These are phyloP conservation scores for Columba livia DNA, from an alignment of 2,113 vertebrate genomes.

Conservation along the genomic window DNA sequence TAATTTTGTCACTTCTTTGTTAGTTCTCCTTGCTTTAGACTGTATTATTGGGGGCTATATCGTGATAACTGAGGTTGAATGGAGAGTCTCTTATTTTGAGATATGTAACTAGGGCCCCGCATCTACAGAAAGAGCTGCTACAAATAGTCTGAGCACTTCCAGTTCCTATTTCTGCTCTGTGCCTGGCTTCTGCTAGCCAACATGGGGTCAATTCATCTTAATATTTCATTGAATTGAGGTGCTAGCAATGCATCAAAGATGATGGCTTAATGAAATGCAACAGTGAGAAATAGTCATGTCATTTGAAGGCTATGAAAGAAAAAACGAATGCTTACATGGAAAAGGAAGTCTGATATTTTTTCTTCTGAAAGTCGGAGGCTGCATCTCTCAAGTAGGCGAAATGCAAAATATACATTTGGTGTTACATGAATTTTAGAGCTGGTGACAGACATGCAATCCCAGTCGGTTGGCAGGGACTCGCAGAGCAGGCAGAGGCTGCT, in stretches of 20 bases:
- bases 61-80: not conserved
- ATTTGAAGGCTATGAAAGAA: not conserved
- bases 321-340: not conserved
- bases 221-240: not conserved
- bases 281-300: not conserved
- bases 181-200: not conserved
- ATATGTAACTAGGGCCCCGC: not conserved
- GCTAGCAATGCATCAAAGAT: not conserved
- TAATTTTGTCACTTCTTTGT: not conserved
- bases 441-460: slow-evolving; percentile 25
- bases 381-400: not conserved
- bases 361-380: not conserved
- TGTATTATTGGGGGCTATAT: not conserved
- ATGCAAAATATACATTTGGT: not conserved
- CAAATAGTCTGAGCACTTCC: not conserved
- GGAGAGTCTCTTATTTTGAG: not conserved
- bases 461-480: slow-evolving; percentile 12
- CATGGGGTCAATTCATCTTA: not conserved
- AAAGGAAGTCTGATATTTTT: not conserved
- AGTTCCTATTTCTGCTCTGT: not conserved
- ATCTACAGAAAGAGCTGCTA: not conserved
- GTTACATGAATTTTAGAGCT: slow-evolving; percentile 21
- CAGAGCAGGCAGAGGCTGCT: slow-evolving; percentile 40
- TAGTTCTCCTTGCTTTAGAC: not conserved
- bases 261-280: slow-evolving; percentile 4